Evolutionary conservation across 2,888 invertebrate species (phyloP), one percentile per base, ranked within the genome.

Genomic region (Nephrocerus scutellatus): DNA sequence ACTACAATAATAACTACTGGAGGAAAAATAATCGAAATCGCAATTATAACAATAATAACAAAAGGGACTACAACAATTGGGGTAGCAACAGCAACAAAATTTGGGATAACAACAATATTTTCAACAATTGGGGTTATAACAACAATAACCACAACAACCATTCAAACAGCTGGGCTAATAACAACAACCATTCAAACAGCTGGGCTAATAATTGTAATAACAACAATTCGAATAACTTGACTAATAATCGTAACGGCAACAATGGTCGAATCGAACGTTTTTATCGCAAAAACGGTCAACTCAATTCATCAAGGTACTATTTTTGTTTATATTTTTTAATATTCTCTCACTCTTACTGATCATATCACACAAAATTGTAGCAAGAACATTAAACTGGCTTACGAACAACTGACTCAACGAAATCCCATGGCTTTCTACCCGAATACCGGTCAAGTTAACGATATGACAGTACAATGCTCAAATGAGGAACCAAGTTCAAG

Each of bases 401-500:
- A 53, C 21, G 42, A 47, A 20, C 34, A 36, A 8, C 39, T 47
- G 2, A 47, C 45, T 26, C 36, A 46, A n/a, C 37, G 43, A 12
- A 41, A 37, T 21, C 45, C 39, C 18, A 46, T 38, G 39, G 39
- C 36, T 3, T 35, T 40, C 13, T 40, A 40, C 12, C 30, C 47
- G 2, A 33, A 28, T 13, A 39, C 15, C 1, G 39, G 42, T 6
- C 39, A 43, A 1, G 30, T 36, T 2, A 47, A 56, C 22, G 28
- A 54, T 33, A 44, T 50, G 6, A 53, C 54, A 31, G 47, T 50
- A 41, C 46, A 48, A 20, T 44, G 48, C 10, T 45, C 36, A 8
- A 25, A 25, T 12, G 14, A 25, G 1, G 16, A 25, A 2, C 18
- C 24, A 7, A 25, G 16, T 6, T 9, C 24, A 2, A n/a, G n/a